Conservation (phyloP, 2,113 vertebrate species). For the Misgurnus anguillicaudatus region DNA sequence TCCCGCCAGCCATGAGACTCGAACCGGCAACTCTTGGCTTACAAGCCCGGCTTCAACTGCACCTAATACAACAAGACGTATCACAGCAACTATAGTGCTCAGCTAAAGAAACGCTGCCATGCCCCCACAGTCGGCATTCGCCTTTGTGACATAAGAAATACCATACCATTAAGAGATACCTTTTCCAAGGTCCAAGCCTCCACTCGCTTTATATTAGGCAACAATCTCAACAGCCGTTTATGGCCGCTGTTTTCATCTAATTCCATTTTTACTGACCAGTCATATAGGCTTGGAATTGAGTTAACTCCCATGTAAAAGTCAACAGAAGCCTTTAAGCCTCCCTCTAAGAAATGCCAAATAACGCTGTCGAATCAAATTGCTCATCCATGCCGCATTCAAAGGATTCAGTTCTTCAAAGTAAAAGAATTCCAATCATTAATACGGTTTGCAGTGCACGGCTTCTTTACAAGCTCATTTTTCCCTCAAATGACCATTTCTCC, state of each 20-base stretch:
- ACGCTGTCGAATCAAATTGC: slow-evolving; percentile 15
- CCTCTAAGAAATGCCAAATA: neutral
- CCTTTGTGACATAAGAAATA: too few relatives aligned
- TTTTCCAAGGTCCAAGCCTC: too few relatives aligned
- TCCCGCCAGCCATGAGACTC: too few relatives aligned
- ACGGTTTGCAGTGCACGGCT: slow-evolving; percentile 26
- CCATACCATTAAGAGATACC: too few relatives aligned
- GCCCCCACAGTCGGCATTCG: too few relatives aligned
- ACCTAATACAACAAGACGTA: too few relatives aligned
- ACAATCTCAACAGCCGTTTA: too few relatives aligned
- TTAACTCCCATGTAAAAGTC: slow-evolving; percentile 21
- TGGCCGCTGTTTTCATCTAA: neutral
- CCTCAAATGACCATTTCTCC: slow-evolving; percentile 25
- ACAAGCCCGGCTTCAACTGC: too few relatives aligned
- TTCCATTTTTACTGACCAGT: neutral
- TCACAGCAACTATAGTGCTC: too few relatives aligned
- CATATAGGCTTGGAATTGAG: neutral
- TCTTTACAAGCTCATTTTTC: slow-evolving; percentile 30
- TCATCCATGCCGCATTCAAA: slow-evolving; percentile 24
- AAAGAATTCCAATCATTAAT: slow-evolving; percentile 32
- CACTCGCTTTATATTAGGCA: too few relatives aligned
- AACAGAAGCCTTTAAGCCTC: slow-evolving; percentile 4
- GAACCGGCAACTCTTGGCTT: too few relatives aligned
- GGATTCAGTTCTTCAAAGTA: slow-evolving; percentile 22
- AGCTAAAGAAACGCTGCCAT: too few relatives aligned